These are phyloP conservation scores for Hirtodrosophila cameraria DNA, from an alignment of 2,888 invertebrate species.

Conservation along the genomic window DNA sequence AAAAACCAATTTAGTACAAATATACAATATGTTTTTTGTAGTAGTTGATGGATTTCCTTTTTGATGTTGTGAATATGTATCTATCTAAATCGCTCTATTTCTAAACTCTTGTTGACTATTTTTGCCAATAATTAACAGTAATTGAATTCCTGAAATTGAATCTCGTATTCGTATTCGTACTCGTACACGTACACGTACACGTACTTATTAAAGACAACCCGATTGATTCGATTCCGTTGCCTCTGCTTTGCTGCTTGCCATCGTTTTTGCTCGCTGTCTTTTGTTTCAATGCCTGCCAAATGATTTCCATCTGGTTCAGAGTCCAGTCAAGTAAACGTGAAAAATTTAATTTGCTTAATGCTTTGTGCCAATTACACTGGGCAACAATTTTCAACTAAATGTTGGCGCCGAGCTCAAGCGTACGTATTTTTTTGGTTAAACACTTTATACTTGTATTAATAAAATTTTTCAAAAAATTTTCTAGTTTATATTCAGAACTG, in stretches of 20 bases:
- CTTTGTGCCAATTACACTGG: constrained; percentile 41
- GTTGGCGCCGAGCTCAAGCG: background rate
- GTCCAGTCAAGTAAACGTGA: constrained; percentile 62
- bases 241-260: constrained; percentile 75
- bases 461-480: too few relatives aligned
- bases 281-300: constrained; percentile 67
- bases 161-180: too few relatives aligned
- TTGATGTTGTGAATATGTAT: constrained; percentile 84
- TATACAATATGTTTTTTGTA: constrained; percentile 51
- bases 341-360: constrained; percentile 53
- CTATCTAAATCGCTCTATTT: constrained; percentile 60
- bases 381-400: constrained; percentile 21
- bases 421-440: constrained; percentile 6
- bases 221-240: constrained; percentile 59
- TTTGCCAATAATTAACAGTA: constrained; percentile 63
- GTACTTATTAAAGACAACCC: constrained; percentile 63
- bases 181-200: too few relatives aligned
- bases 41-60: constrained; percentile 84
- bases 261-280: constrained; percentile 73
- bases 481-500: too few relatives aligned
- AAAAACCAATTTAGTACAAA: too few relatives aligned
- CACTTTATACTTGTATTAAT: background rate
- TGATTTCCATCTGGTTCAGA: constrained; percentile 45
- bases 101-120: constrained; percentile 64
- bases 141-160: constrained; percentile 41